These are phyloP conservation scores for Cardiocondyla obscurior DNA, from an alignment of 1,140 invertebrate species.

Conservation along the genomic window DNA sequence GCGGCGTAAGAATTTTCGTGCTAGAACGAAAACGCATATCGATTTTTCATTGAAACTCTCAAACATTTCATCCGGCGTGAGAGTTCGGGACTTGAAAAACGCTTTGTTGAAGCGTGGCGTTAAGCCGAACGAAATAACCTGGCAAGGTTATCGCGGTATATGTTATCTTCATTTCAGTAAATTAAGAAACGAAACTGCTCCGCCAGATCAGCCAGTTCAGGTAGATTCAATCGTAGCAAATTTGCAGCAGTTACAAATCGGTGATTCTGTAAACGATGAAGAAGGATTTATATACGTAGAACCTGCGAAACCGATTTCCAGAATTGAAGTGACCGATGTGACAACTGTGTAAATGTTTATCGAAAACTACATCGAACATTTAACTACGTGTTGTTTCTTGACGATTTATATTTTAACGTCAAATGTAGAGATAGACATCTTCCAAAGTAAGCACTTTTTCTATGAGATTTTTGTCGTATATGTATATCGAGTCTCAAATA, in stretches of 20 bases:
- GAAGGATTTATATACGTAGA: conserved; percentile 79
- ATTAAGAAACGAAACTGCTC: conserved; percentile 77
- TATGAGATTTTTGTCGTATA: not conserved
- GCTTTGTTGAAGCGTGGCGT: conserved; percentile 87
- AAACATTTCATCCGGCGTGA: conserved; percentile 86
- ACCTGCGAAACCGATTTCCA: conserved; percentile 82
- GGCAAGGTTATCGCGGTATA: conserved; percentile 87
- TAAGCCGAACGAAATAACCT: conserved; percentile 87
- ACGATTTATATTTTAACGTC: not conserved
- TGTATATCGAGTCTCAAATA: not conserved
- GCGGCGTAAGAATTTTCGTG: conserved; percentile 53
- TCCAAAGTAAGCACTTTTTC: not conserved
- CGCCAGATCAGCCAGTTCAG: conserved; percentile 78
- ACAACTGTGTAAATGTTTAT: conserved; percentile 78
- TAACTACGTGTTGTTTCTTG: not conserved
- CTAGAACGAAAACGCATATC: conserved; percentile 70
- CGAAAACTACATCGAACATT: not conserved
- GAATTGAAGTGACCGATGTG: conserved; percentile 84
- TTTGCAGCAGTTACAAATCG: conserved; percentile 83
- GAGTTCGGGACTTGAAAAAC: conserved; percentile 87
- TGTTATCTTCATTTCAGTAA: conserved; percentile 88
- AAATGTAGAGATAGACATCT: not conserved
- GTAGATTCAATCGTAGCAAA: conserved; percentile 85
- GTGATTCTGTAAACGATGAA: conserved; percentile 72
- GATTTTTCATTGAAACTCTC: conserved; percentile 86